Evolutionary conservation across 2,113 vertebrate genomes (phyloP).

Genomic region (Coturnix japonica): DNA sequence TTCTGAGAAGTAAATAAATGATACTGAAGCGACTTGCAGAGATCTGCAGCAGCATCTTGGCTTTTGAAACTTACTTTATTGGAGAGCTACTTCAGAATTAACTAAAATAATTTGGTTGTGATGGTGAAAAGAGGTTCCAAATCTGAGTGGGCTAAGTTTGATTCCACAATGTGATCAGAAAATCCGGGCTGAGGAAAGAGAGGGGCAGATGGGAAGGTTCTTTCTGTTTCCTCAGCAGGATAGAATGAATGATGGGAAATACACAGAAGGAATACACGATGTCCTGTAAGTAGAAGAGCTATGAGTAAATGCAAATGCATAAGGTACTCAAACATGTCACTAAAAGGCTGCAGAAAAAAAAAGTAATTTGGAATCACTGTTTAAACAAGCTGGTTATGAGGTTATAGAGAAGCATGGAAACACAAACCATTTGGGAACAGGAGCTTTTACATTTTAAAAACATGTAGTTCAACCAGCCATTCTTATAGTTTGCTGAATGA

Average conservation of each 20-base stretch:
- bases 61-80: neutral
- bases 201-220: too few species aligned
- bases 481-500: neutral
- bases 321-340: neutral
- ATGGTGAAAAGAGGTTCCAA: neutral
- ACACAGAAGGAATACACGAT: neutral
- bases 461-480: neutral
- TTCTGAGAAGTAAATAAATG: too few species aligned
- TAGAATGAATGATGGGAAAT: neutral
- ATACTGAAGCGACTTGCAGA: neutral
- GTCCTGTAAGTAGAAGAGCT: neutral
- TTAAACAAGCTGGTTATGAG: conserved; percentile 8
- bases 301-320: neutral
- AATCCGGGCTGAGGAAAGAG: neutral
- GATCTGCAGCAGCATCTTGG: rapidly evolving
- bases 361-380: neutral
- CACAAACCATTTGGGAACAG: conserved; percentile 64
- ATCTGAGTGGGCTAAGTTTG: neutral
- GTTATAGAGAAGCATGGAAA: neutral
- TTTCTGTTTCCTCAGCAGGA: neutral
- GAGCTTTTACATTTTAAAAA: neutral
- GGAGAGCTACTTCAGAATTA: neutral
- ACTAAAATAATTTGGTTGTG: neutral
- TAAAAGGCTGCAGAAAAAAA: neutral
- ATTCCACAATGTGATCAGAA: neutral